Conservation (phyloP, 2,888 invertebrate genomes). For the Phaonia tiefii region DNA sequence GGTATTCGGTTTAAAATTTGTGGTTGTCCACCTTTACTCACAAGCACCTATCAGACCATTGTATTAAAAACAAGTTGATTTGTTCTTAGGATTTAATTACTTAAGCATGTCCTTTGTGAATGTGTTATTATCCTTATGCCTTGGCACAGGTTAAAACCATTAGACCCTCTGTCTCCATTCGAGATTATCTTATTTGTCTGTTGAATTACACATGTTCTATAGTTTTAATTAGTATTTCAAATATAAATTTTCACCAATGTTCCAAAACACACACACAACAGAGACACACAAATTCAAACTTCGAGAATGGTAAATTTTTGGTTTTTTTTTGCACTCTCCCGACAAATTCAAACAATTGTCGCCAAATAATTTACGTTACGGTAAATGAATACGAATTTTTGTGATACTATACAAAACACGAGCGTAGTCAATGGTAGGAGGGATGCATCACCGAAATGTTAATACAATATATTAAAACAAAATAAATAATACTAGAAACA, state of each 20-base stretch:
- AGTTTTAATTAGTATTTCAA: slow-evolving; percentile 32
- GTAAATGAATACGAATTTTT: slow-evolving; percentile 22
- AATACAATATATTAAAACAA: no score
- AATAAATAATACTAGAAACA: no score
- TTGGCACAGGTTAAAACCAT: neutral
- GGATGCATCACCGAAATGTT: no score
- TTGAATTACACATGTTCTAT: neutral
- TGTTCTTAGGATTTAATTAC: no score
- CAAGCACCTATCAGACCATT: no score
- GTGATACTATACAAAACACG: neutral
- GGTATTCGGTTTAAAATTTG: no score
- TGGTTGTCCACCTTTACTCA: no score
- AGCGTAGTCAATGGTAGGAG: no score
- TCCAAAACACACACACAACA: neutral
- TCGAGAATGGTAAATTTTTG: slow-evolving; percentile 12
- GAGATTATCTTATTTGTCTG: neutral
- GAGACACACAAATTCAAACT: neutral
- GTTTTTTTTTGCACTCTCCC: slow-evolving; percentile 15
- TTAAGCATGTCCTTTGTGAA: no score
- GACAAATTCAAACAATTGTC: slow-evolving; percentile 34
- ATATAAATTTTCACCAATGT: neutral
- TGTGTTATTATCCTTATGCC: neutral
- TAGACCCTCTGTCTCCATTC: neutral
- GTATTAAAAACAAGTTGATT: no score
- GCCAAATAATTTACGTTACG: slow-evolving; percentile 56